These are phyloP conservation scores for Phodopus roborovskii DNA, from an alignment of 2,113 vertebrate genomes.

Conservation along the genomic window DNA sequence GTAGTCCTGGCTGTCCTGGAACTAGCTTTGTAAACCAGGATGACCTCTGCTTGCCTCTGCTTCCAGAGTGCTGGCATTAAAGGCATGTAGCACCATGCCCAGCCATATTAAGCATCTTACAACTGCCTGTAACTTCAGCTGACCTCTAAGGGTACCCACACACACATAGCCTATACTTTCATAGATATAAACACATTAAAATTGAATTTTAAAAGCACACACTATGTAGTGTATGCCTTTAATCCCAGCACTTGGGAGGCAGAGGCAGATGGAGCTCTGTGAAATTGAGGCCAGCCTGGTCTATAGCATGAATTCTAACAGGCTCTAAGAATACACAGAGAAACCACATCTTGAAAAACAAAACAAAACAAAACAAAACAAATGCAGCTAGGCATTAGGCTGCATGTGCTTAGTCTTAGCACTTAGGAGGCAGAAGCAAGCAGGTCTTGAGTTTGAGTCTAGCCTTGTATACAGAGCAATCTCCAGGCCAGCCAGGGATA, in stretches of 20 bases:
- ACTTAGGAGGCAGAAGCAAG: background rate
- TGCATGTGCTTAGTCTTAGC: background rate
- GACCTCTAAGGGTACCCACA: background rate
- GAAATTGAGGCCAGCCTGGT: background rate
- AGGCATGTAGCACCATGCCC: background rate
- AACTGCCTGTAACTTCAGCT: background rate
- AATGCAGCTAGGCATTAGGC: background rate
- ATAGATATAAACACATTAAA: background rate
- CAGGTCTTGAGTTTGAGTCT: background rate
- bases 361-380: background rate
- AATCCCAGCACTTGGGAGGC: background rate
- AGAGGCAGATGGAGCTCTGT: background rate
- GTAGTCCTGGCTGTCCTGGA: background rate
- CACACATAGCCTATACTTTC: background rate
- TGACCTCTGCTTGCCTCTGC: background rate
- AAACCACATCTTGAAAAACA: background rate
- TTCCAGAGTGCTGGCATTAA: background rate
- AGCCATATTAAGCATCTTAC: background rate
- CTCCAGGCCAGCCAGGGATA: background rate
- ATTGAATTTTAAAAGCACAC: background rate
- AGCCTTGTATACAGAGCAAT: background rate
- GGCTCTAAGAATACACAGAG: background rate
- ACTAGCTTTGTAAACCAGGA: background rate
- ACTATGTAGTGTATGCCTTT: background rate
- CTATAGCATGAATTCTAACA: background rate